Evolutionary conservation across 2,888 invertebrate genomes (phyloP), one percentile per base, ranked within the genome.

Genomic region (Agrotis puta): DNA sequence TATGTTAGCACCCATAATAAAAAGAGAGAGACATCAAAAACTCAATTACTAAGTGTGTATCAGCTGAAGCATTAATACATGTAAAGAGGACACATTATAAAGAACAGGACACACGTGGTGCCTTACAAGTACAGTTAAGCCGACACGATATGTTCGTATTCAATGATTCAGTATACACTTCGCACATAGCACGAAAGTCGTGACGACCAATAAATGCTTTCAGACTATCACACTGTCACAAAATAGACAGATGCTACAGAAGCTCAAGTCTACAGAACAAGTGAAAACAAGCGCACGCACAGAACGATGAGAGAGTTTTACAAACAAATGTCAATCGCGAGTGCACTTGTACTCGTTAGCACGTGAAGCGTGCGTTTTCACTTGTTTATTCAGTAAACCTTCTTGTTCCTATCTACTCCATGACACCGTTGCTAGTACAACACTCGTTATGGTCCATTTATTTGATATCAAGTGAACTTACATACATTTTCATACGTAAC

Each of bases 131-230:
- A 83, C 81, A 79, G 81, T 81, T 85, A 84, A 77, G 71, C 78
- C 68, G 73, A 81, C 76, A 85, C 83, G 72, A 65, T 72, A 71
- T 74, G 65, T 64, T 66, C 74, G 68, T 74, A 73, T 72, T 82
- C 81, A 78, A 79, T 85, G 85, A 89, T 88, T 86, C 88, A 87
- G 77, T 85, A 64, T 77, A 68, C 84, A 88, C 88, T 86, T 86
- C 85, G 83, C 82, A 72, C 79, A 74, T 74, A 82, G 88, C 92
- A 93, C 90, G 92, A 91, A 89, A 89, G 74, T 93, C 94, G 94
- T 94, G 94, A 93, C 91, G 74, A 73, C 77, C 88, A 90, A 92
- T 92, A 92, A 82, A 89, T 89, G 89, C 87, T 89, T 86, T 82
- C 85, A 86, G 89, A 86, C 83, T 83, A 87, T 80, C 82, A 85